A percentile compares a stretch with the other conserved stretches of the same genome.
phyloP scores from a whole-genome alignment of 1,140 invertebrate genomes.

The Scaptomyza montana region DNA sequence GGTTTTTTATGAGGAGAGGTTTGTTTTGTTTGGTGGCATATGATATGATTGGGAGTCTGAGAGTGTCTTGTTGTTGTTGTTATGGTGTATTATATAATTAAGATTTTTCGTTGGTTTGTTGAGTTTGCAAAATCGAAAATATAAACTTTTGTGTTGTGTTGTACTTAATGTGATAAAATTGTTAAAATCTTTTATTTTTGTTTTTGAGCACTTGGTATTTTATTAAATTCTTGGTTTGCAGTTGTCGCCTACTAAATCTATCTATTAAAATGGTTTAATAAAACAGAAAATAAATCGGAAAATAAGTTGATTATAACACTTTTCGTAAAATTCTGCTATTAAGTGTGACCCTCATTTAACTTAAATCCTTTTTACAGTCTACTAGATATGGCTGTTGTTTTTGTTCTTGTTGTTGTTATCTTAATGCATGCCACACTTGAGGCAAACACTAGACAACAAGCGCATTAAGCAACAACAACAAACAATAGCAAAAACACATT shows the following conservation, averaged over 20 bases:
- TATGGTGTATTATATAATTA: conserved; percentile 42
- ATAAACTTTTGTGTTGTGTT: conserved; percentile 22
- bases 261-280: neutral
- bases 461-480: conserved; percentile 37
- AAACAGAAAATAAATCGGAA: neutral
- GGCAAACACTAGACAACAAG: conserved; percentile 47
- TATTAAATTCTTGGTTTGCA: conserved; percentile 22
- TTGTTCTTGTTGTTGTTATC: conserved; percentile 17
- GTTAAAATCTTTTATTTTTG: neutral
- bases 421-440: conserved; percentile 34
- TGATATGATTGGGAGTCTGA: neutral
- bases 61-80: conserved; percentile 24
- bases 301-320: conserved; percentile 4
- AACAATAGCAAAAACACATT: conserved; percentile 45
- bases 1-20: conserved; percentile 3
- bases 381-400: conserved; percentile 33
- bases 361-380: conserved; percentile 1
- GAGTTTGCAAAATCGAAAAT: conserved; percentile 30
- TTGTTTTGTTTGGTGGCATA: conserved; percentile 28
- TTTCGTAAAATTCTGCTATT: conserved; percentile 9
- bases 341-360: conserved; percentile 25
- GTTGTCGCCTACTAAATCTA: conserved; percentile 13
- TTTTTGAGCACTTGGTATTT: conserved; percentile 13
- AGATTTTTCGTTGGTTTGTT: conserved; percentile 16
- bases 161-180: conserved; percentile 17